Conservation (phyloP, 2,113 vertebrate species). For the Chamaetylas fuelleborni region DNA sequence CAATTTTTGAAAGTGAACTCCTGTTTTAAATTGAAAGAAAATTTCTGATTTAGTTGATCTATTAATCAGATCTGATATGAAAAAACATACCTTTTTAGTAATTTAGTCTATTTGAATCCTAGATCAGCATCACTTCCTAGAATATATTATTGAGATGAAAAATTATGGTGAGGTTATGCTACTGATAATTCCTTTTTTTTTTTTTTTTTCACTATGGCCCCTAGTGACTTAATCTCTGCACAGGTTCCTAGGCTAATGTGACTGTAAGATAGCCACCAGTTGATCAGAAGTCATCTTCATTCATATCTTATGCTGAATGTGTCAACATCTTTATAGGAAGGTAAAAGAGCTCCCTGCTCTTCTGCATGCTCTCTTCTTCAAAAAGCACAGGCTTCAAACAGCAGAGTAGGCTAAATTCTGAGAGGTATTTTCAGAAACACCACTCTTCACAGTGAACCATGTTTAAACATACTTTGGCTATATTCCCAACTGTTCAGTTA, state of each 20-base stretch:
- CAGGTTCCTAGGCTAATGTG: neutral
- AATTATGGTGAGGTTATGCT: neutral
- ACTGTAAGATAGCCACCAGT: neutral
- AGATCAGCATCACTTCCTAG: neutral
- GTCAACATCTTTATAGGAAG: neutral
- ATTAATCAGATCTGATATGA: neutral
- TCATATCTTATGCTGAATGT: neutral
- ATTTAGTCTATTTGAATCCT: neutral
- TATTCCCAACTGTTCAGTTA: neutral
- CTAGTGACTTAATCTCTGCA: neutral
- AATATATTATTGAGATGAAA: neutral
- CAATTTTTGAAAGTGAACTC: neutral
- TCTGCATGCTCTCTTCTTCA: neutral
- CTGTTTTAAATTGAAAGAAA: neutral
- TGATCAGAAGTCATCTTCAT: neutral
- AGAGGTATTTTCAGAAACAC: neutral
- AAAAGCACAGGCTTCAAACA: neutral
- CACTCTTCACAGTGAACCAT: neutral
- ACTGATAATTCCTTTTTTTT: neutral
- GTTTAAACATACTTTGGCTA: neutral
- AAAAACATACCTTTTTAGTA: neutral
- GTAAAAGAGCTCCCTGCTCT: neutral
- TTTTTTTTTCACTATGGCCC: neutral
- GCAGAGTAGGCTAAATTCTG: neutral
- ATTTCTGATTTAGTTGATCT: neutral